Conservation (phyloP, 2,797 vertebrate species). For the Aphelocoma californica region DNA sequence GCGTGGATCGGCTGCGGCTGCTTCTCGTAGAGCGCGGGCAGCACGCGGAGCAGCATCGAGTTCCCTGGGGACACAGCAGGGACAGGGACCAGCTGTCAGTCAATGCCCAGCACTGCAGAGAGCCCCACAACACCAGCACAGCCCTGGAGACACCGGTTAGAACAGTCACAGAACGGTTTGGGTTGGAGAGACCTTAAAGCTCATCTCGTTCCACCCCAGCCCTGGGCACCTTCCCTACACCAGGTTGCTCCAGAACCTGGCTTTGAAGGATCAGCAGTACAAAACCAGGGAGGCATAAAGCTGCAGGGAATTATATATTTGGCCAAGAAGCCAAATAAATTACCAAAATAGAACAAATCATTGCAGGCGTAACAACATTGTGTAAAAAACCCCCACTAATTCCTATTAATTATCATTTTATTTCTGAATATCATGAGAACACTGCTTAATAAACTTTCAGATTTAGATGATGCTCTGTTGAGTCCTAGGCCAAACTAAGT, state of each 20-base stretch:
- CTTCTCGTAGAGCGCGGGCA: conserved; percentile 87
- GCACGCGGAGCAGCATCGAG: conserved; percentile 85
- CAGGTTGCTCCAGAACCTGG: not conserved
- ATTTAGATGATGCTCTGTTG: not conserved
- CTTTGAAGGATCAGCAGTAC: not conserved
- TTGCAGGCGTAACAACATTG: not conserved
- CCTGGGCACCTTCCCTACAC: not conserved
- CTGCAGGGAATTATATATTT: not conserved
- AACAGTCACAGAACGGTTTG: rapidly evolving
- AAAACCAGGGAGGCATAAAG: not conserved
- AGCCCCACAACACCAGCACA: not conserved
- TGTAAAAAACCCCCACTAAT: not conserved
- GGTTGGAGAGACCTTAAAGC: not conserved
- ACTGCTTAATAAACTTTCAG: not conserved
- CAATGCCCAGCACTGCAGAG: not conserved
- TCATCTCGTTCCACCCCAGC: not conserved
- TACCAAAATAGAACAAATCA: not conserved
- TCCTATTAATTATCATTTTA: not conserved
- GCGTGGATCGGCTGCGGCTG: conserved; percentile 80
- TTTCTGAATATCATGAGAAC: not conserved
- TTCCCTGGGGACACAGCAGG: conserved; percentile 80
- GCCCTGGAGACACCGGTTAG: not conserved
- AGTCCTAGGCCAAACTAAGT: not conserved
- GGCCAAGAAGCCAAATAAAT: not conserved
- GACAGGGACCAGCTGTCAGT: not conserved